A percentile compares a stretch with the other conserved stretches of the same genome.
Evolutionary conservation across 2,797 vertebrate genomes (phyloP).

Genomic region (Sebastes diploproa): DNA sequence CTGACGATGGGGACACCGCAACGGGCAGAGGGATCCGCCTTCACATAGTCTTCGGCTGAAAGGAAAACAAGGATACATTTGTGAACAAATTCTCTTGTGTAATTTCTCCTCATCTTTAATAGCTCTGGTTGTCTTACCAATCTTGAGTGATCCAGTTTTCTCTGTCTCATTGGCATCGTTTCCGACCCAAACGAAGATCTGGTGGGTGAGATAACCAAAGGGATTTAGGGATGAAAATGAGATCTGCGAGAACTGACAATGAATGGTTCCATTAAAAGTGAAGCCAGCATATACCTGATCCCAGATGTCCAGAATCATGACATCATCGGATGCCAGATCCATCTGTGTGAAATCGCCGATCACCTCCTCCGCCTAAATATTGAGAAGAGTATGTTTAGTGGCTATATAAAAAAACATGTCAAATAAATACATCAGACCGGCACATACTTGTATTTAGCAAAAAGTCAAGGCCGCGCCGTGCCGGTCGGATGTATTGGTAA

Average conservation of each 20-base stretch:
- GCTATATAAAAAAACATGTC: background rate
- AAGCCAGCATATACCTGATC: constrained; percentile 72
- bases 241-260: background rate
- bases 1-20: constrained; percentile 52
- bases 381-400: background rate
- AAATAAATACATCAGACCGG: background rate
- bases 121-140: constrained; percentile 65
- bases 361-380: constrained; percentile 80
- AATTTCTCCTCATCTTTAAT: background rate
- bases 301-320: constrained; percentile 83
- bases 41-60: constrained; percentile 78
- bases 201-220: background rate
- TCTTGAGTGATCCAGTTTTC: constrained; percentile 66
- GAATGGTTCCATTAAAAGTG: background rate
- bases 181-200: constrained; percentile 84
- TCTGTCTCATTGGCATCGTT: constrained; percentile 79
- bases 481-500: background rate
- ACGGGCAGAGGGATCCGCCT: constrained; percentile 75
- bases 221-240: background rate
- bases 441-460: no score
- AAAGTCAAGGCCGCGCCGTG: no score
- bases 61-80: constrained; percentile 8
- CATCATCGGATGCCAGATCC: constrained; percentile 81
- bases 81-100: background rate
- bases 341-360: constrained; percentile 77